These are phyloP conservation scores for Netelia fuscicornis DNA, from an alignment of 2,888 invertebrate species.

Conservation along the genomic window DNA sequence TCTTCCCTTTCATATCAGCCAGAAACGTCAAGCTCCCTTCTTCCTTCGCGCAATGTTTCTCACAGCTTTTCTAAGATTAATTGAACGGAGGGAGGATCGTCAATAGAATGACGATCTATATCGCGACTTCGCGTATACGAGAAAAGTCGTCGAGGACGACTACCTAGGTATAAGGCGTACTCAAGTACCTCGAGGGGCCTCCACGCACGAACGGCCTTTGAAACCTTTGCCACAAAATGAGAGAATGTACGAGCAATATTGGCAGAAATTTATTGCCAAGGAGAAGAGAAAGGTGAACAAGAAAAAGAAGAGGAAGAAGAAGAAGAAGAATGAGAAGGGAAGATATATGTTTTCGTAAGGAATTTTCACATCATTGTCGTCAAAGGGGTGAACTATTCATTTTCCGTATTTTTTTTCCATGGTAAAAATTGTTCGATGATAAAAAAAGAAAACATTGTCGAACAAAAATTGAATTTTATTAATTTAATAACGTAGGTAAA, in stretches of 20 bases:
- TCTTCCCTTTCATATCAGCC: conserved; percentile 16
- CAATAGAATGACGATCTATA: conserved; percentile 45
- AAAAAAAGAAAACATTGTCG: no score
- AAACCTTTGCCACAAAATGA: neutral
- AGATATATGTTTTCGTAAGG: no score
- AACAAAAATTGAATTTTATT: no score
- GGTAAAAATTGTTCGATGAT: no score
- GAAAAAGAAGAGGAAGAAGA: neutral
- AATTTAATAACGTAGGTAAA: neutral
- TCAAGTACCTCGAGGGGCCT: neutral
- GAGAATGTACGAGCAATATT: neutral
- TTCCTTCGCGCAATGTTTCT: conserved; percentile 40
- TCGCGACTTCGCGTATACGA: neutral
- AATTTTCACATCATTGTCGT: neutral
- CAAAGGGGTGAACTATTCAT: no score
- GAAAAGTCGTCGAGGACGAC: neutral
- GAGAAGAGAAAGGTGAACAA: neutral
- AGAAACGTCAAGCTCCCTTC: conserved; percentile 13
- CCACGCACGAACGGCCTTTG: neutral
- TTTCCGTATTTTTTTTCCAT: no score
- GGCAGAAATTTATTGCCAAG: neutral
- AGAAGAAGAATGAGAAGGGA: neutral
- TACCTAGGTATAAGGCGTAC: neutral
- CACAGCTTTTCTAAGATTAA: conserved; percentile 55
- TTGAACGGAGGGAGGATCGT: conserved; percentile 35